Percentiles rank a stretch among this genome's conserved stretches.
Conservation (phyloP, 1,140 invertebrate genomes). For the Macrocentrus cingulum region DNA sequence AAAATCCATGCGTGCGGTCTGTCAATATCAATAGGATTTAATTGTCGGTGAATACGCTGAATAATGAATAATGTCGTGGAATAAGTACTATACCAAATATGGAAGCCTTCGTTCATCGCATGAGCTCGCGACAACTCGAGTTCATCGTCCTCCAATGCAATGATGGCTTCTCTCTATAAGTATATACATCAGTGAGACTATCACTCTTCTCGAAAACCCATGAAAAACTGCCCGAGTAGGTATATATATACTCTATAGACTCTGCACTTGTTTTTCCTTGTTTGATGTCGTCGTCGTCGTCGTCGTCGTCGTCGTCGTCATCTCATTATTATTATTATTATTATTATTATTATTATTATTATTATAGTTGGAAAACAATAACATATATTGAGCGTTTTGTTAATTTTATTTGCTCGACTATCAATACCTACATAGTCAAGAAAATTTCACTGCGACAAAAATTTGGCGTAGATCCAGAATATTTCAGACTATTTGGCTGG, state of each 20-base stretch:
- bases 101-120: not conserved
- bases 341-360: too few relatives aligned
- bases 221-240: constrained; percentile 12
- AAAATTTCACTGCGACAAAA: too few relatives aligned
- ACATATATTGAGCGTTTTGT: too few relatives aligned
- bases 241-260: not conserved
- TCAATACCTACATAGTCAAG: too few relatives aligned
- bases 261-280: not conserved
- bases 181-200: constrained; percentile 7
- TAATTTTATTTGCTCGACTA: too few relatives aligned
- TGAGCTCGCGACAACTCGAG: not conserved
- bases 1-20: too few relatives aligned
- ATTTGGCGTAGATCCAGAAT: too few relatives aligned
- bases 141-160: not conserved
- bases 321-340: too few relatives aligned
- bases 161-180: too few relatives aligned
- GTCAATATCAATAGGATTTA: constrained; percentile 38
- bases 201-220: constrained; percentile 1
- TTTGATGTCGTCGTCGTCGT: not conserved
- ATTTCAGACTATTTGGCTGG: too few relatives aligned
- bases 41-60: constrained; percentile 47
- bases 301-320: too few relatives aligned
- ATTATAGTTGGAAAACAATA: too few relatives aligned
- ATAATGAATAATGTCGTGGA: constrained; percentile 31
- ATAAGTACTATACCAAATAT: not conserved